These are phyloP conservation scores for Eupeodes luniger DNA, from an alignment of 2,888 invertebrate genomes.

Conservation along the genomic window DNA sequence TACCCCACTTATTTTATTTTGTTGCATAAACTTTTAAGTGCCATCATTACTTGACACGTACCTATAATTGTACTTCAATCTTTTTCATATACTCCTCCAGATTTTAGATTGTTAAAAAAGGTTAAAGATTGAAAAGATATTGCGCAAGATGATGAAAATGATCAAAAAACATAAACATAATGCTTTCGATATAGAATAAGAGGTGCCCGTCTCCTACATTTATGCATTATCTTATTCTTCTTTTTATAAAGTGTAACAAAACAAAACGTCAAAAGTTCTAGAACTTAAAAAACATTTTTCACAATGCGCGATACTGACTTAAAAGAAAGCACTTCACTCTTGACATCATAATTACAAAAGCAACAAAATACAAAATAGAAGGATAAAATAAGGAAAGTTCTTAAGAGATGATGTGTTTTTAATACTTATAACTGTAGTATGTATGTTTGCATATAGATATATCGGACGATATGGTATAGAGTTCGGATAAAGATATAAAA, in stretches of 20 bases:
- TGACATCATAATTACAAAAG: conserved; percentile 66
- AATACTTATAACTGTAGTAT: background rate
- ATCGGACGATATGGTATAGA: background rate
- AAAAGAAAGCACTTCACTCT: conserved; percentile 62
- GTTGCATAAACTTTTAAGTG: no score
- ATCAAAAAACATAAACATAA: no score
- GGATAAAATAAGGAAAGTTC: background rate
- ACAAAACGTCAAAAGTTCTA: conserved; percentile 41
- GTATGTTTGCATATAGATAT: background rate
- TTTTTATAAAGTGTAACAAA: background rate
- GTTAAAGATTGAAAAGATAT: no score
- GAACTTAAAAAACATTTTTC: conserved; percentile 42
- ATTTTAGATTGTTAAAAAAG: no score
- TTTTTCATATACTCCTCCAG: no score
- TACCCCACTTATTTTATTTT: no score
- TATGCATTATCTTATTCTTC: conserved; percentile 12
- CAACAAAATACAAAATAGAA: background rate
- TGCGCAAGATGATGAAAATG: no score
- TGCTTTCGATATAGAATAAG: no score
- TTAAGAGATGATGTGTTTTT: conserved; percentile 25
- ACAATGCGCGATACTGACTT: conserved; percentile 35
- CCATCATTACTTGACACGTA: no score
- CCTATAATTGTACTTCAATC: no score
- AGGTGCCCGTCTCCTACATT: no score
- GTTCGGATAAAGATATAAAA: no score